Evolutionary conservation across 64 coral and sea anemone species (phyloP).

Genomic region (Porites lutea): DNA sequence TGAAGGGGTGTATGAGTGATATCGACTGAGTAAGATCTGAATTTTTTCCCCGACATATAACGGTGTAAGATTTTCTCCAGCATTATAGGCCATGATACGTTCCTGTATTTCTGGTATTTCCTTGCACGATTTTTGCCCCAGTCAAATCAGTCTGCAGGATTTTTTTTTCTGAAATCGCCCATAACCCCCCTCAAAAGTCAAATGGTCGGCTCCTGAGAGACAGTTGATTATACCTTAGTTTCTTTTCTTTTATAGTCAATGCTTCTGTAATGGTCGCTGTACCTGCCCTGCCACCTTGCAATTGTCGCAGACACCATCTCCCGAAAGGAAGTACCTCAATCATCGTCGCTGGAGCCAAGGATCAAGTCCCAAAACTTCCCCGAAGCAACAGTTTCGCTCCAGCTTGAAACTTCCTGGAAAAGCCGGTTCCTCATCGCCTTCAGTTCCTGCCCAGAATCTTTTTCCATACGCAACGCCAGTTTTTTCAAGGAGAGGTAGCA

Average conservation of each 20-base stretch:
- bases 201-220: too few species aligned
- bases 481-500: not conserved
- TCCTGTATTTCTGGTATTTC: too few species aligned
- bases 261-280: conserved; percentile 24
- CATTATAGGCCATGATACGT: too few species aligned
- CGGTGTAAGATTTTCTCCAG: too few species aligned
- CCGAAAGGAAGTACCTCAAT: conserved; percentile 48
- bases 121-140: too few species aligned
- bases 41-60: too few species aligned
- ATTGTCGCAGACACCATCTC: conserved; percentile 2
- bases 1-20: too few species aligned
- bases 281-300: not conserved
- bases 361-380: not conserved
- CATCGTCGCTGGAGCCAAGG: conserved; percentile 13
- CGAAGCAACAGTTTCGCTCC: not conserved
- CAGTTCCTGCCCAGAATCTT: not conserved
- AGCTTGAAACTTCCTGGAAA: conserved; percentile 21
- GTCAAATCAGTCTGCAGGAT: too few species aligned
- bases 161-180: too few species aligned
- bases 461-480: conserved; percentile 8
- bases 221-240: not conserved
- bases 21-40: too few species aligned
- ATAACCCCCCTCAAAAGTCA: too few species aligned
- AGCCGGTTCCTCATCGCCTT: not conserved
- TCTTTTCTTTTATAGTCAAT: conserved; percentile 5